Conservation (phyloP, 2,888 invertebrate genomes). For the Oegoconia quadripuncta region DNA sequence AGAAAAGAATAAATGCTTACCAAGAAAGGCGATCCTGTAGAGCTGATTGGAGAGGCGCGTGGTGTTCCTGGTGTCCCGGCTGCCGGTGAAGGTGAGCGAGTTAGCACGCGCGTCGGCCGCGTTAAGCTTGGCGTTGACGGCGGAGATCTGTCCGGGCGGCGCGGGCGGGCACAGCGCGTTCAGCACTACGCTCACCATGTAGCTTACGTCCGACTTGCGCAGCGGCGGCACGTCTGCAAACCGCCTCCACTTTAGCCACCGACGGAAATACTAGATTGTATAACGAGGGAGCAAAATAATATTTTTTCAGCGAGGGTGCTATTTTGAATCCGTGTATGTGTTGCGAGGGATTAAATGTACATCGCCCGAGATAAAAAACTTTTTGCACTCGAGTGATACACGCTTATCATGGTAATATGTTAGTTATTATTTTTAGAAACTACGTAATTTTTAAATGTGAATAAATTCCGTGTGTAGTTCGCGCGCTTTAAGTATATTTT, state of each 20-base stretch:
- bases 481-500: no score
- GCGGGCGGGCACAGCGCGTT: conserved; percentile 85
- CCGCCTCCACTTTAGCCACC: not conserved
- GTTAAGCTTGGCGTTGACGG: conserved; percentile 85
- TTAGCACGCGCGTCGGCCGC: conserved; percentile 86
- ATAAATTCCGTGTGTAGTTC: no score
- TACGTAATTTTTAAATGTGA: no score
- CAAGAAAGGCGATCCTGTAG: conserved; percentile 90
- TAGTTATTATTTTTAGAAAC: no score
- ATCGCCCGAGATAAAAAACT: no score
- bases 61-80: conserved; percentile 88
- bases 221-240: conserved; percentile 90
- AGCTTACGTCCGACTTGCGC: conserved; percentile 93
- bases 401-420: no score
- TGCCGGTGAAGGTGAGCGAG: conserved; percentile 89
- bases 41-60: conserved; percentile 88
- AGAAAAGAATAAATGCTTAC: conserved; percentile 48
- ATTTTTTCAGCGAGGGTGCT: no score
- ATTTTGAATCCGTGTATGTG: no score
- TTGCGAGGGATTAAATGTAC: no score
- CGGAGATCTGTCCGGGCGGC: conserved; percentile 84
- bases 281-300: no score
- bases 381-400: no score
- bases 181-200: conserved; percentile 92
- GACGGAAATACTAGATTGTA: conserved; percentile 36